Evolutionary conservation across 2,113 vertebrate species (phyloP).

Genomic region (Barbus barbus): DNA sequence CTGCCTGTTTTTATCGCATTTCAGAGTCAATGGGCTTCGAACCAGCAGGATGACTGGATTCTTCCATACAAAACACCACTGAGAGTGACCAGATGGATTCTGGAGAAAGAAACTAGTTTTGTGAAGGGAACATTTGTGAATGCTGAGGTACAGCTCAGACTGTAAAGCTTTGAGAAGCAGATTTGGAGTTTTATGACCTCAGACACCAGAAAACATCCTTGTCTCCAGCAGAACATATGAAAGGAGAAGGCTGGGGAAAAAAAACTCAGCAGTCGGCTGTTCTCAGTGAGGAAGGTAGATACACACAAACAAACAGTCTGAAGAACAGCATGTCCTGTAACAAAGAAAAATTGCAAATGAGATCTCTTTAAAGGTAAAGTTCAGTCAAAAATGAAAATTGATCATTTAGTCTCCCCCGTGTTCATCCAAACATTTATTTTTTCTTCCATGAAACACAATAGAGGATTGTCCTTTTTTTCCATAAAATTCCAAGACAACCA

Average conservation of each 20-base stretch:
- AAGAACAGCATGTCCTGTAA: not conserved
- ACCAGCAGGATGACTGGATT: constrained; percentile 4
- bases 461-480: too few species aligned
- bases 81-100: constrained; percentile 12
- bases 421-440: too few species aligned
- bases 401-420: too few species aligned
- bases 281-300: not conserved
- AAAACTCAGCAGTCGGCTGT: not conserved
- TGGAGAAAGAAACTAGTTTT: not conserved
- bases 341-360: not conserved
- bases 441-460: too few species aligned
- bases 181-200: constrained; percentile 2
- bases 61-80: not conserved
- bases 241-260: not conserved
- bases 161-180: not conserved
- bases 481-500: too few species aligned
- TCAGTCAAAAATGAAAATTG: not conserved
- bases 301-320: not conserved
- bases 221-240: not conserved
- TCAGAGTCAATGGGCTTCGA: constrained; percentile 8
- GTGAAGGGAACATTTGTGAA: not conserved
- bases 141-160: not conserved
- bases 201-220: not conserved
- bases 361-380: not conserved
- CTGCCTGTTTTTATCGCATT: not conserved